Conservation (phyloP, 2,888 invertebrate genomes). For the Mycogona germanica region DNA sequence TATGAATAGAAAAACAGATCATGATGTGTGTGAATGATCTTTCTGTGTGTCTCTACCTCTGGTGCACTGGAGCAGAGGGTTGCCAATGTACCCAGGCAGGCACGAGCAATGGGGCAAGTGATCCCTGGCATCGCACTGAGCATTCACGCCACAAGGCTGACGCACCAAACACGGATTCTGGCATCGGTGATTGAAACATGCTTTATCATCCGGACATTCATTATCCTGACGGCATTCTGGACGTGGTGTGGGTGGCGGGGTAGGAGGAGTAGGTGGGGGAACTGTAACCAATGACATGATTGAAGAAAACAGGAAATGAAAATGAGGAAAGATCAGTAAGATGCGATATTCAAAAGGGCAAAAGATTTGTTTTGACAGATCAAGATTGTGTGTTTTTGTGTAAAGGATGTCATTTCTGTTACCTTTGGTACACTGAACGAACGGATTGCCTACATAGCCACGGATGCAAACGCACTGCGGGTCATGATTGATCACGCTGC, state of each 20-base stretch:
- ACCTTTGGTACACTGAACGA: slow-evolving; percentile 22
- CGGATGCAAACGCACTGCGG: slow-evolving; percentile 49
- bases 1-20: not conserved
- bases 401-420: no score
- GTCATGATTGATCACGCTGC: slow-evolving; percentile 11
- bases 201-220: slow-evolving; percentile 47
- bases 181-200: slow-evolving; percentile 64
- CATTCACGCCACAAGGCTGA: slow-evolving; percentile 26
- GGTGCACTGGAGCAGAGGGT: slow-evolving; percentile 26
- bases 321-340: not conserved
- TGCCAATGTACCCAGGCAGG: slow-evolving; percentile 29
- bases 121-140: slow-evolving; percentile 27
- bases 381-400: no score
- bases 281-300: not conserved
- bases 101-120: slow-evolving; percentile 30
- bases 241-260: not conserved
- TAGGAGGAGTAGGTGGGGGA: not conserved
- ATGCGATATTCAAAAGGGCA: not conserved
- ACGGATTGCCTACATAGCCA: slow-evolving; percentile 58
- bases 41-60: slow-evolving; percentile 23
- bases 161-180: slow-evolving; percentile 50
- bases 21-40: not conserved
- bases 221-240: slow-evolving; percentile 49
- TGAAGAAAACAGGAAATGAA: not conserved
- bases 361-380: no score